Percentiles rank a stretch among this genome's conserved stretches.
These are phyloP conservation scores for Seriola quinqueradiata DNA, from an alignment of 2,113 vertebrate species.

Conservation along the genomic window DNA sequence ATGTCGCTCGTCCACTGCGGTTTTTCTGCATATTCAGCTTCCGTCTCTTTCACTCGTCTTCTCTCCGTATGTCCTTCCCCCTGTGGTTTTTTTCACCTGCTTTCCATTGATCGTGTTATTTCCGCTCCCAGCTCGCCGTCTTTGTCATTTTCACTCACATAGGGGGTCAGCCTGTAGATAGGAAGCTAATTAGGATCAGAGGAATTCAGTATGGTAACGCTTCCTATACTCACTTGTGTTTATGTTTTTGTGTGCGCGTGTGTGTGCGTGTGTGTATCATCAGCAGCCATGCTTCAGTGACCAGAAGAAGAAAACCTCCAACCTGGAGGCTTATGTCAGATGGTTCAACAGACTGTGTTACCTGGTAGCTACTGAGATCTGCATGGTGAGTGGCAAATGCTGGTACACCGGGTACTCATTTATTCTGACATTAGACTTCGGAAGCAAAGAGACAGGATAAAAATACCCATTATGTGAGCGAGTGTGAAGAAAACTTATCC, in stretches of 20 bases:
- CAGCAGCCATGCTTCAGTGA: slow-evolving; percentile 89
- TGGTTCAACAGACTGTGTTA: slow-evolving; percentile 99
- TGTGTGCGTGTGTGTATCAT: slow-evolving; percentile 25
- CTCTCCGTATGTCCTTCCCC: not conserved
- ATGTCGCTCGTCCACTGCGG: not conserved
- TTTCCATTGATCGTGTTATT: slow-evolving; percentile 38
- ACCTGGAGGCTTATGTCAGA: slow-evolving; percentile 95
- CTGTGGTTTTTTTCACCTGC: not conserved
- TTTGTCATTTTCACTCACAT: slow-evolving; percentile 47
- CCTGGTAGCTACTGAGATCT: slow-evolving; percentile 97
- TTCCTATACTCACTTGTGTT: slow-evolving; percentile 12
- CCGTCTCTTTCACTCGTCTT: slow-evolving; percentile 5
- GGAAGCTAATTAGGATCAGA: slow-evolving; percentile 64
- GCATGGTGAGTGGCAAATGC: slow-evolving; percentile 89
- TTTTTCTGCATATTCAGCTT: slow-evolving; percentile 2
- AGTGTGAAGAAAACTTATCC: not conserved
- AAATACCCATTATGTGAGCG: not conserved
- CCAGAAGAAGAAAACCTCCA: slow-evolving; percentile 91
- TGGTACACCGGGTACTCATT: not conserved
- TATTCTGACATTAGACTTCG: not conserved
- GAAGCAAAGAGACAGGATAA: not conserved
- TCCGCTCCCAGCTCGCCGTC: slow-evolving; percentile 22
- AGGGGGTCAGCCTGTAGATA: slow-evolving; percentile 45
- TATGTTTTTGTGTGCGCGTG: not conserved
- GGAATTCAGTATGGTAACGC: slow-evolving; percentile 26